phyloP scores from a whole-genome alignment of 2,888 invertebrate species.

The Lasioglossum morio region DNA sequence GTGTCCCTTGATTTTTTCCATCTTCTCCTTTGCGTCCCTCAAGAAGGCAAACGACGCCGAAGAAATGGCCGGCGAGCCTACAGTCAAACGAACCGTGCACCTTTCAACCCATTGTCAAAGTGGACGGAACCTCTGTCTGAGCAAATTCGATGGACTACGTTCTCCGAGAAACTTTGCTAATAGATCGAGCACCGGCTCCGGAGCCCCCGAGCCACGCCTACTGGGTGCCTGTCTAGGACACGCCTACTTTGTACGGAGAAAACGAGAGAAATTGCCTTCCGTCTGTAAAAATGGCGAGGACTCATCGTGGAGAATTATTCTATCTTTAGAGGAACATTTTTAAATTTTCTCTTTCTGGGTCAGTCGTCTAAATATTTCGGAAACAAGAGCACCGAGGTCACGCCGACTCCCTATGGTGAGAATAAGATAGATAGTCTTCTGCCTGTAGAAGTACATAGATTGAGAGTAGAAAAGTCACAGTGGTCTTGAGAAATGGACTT shows the following conservation, averaged over 20 bases:
- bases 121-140: not conserved
- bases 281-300: not conserved
- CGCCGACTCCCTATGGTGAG: not conserved
- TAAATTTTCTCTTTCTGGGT: not conserved
- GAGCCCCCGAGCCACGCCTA: not conserved
- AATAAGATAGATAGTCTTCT: not conserved
- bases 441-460: not conserved
- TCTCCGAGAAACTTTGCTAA: not conserved
- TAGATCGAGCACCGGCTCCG: not conserved
- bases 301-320: not conserved
- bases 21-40: not conserved
- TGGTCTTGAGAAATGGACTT: not conserved
- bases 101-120: slow-evolving; percentile 36
- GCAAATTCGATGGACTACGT: slow-evolving; percentile 27
- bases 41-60: slow-evolving; percentile 10
- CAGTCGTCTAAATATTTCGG: not conserved
- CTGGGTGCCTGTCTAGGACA: not conserved
- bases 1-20: slow-evolving; percentile 10
- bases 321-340: not conserved
- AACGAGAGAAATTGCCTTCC: not conserved
- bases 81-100: slow-evolving; percentile 24
- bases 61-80: slow-evolving; percentile 11
- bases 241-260: not conserved
- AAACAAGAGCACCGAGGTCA: not conserved
- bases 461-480: not conserved